phyloP scores from a whole-genome alignment of 2,797 vertebrate genomes.

The Gephyroberyx darwinii region DNA sequence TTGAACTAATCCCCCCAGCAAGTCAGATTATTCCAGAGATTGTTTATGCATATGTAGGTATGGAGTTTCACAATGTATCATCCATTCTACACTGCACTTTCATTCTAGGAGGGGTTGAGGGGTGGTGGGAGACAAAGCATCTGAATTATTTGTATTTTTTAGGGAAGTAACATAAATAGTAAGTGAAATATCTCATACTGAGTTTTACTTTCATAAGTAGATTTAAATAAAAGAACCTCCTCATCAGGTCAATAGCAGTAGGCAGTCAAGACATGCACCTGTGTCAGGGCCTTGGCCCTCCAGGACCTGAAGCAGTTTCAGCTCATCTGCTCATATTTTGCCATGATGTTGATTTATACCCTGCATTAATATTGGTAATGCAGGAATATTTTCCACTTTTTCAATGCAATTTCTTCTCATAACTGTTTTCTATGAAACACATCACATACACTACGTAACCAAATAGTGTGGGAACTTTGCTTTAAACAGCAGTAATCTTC shows the following conservation, averaged over 20 bases:
- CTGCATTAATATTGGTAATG: too few species aligned
- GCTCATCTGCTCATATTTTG: too few species aligned
- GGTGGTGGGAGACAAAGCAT: neutral
- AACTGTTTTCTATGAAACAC: neutral
- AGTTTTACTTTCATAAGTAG: too few species aligned
- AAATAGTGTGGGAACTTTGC: too few species aligned
- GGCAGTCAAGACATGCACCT: neutral
- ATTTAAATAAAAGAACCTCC: too few species aligned
- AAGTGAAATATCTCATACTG: neutral
- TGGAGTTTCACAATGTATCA: constrained; percentile 36
- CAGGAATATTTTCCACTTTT: neutral
- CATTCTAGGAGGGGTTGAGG: neutral
- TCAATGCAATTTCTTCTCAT: neutral
- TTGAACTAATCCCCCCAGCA: constrained; percentile 72
- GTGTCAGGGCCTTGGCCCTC: neutral
- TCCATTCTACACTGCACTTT: constrained; percentile 32
- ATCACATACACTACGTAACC: too few species aligned
- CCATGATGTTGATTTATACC: too few species aligned
- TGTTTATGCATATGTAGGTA: constrained; percentile 56
- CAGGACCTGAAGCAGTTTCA: too few species aligned
- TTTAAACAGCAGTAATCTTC: neutral
- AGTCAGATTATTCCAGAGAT: constrained; percentile 73
- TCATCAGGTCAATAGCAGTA: neutral
- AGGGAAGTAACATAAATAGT: neutral
- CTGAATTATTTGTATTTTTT: neutral